Conservation (phyloP, 2,797 vertebrate genomes). For the Cuniculus paca region DNA sequence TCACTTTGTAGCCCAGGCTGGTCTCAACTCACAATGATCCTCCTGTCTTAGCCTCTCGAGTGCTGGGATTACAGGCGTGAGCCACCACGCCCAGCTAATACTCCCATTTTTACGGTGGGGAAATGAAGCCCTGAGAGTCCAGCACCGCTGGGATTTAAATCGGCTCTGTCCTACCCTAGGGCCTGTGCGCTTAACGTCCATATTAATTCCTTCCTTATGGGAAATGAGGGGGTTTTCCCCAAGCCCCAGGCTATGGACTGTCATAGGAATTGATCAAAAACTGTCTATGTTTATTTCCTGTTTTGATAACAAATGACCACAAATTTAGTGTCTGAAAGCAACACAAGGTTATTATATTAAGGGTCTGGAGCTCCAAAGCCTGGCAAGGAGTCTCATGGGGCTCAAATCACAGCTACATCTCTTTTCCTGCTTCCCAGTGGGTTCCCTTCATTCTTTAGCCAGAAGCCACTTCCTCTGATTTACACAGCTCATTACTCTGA, state of each 20-base stretch:
- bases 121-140: not conserved
- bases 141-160: not conserved
- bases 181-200: not conserved
- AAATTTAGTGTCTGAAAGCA: not conserved
- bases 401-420: not conserved
- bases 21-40: too few species aligned
- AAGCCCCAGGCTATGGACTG: not conserved
- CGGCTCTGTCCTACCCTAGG: not conserved
- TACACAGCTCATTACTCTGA: not conserved
- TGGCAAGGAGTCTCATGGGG: not conserved
- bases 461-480: not conserved
- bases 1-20: too few species aligned
- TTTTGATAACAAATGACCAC: not conserved
- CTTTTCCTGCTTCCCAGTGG: not conserved
- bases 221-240: slow-evolving; percentile 11
- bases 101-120: not conserved
- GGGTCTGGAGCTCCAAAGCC: not conserved
- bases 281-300: not conserved
- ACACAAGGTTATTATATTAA: not conserved
- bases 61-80: too few species aligned
- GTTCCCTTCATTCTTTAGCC: not conserved
- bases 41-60: too few species aligned
- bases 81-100: too few species aligned
- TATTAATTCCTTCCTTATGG: not conserved
- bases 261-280: not conserved